Evolutionary conservation across 2,888 invertebrate species (phyloP), one percentile per base, ranked within the genome.

Genomic region (Athetis lepigone): DNA sequence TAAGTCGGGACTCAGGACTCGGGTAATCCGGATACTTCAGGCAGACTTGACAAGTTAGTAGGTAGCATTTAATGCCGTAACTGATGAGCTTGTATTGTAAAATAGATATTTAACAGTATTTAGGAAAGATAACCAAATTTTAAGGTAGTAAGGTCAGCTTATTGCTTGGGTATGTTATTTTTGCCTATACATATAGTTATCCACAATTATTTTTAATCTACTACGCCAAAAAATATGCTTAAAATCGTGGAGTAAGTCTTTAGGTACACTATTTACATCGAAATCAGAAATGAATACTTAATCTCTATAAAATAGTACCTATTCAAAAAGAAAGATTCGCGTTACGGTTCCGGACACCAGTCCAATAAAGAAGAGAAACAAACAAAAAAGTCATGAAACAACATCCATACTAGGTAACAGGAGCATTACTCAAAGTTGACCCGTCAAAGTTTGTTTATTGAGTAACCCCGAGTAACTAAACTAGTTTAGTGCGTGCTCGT

Each of bases 401-500:
- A 51, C 55, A 49, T 39, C 27, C 65, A 46, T 47, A 42, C 49
- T 23, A 64, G 11, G 33, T 23, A 19, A 50, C 37, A 46, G 27
- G 42, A 66, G 46, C 58, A 63, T 33, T 33, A 33, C 33, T 33
- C 33, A 33, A 76, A 77, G 52, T 66, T 71, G 58, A 70, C 46
- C 46, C 27, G 72, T 61, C 65, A 59, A 82, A 82, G 73, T 81
- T 81, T 63, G 60, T 74, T 63, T 73, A 62, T 54, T 42, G 65
- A 61, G 70, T 76, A 79, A 80, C 76, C 72, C 76, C 62, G 47
- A 66, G 62, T 62, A 69, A 63, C 74, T 73, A 72, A 79, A 76
- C 67, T 79, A 76, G 72, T 79, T 76, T 62, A 70, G 61, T 54
- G 61, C 70, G 66, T 70, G 67, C 57, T 68, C 73, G 67, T 52